These are phyloP conservation scores for Coptodon rendalli DNA, from an alignment of 2,113 vertebrate genomes.

Conservation along the genomic window DNA sequence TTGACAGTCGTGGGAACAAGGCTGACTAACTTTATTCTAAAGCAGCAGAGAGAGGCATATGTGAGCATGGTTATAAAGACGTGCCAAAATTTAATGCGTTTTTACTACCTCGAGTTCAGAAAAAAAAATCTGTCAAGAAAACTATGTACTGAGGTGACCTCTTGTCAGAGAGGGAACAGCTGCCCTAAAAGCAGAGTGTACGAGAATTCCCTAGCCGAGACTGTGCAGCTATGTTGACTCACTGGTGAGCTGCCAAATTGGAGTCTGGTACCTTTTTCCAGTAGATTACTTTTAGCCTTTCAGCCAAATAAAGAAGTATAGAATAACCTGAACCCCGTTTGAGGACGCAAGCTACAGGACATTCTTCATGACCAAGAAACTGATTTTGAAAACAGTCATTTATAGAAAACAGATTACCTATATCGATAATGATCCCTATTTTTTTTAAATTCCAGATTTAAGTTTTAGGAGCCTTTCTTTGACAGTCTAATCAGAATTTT, in stretches of 20 bases:
- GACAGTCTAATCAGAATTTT: neutral
- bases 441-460: neutral
- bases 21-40: neutral
- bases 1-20: neutral
- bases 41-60: neutral
- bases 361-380: neutral
- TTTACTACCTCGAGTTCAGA: neutral
- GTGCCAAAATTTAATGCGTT: neutral
- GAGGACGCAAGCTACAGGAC: neutral
- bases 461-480: neutral
- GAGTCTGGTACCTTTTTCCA: conserved; percentile 4
- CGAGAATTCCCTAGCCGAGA: conserved; percentile 13
- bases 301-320: conserved; percentile 3
- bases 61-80: neutral
- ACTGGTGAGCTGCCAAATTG: conserved; percentile 25
- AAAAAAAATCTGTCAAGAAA: neutral
- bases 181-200: conserved; percentile 27
- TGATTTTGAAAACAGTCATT: neutral
- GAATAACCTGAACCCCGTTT: neutral
- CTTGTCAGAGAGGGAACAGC: conserved; percentile 22
- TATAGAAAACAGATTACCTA: neutral
- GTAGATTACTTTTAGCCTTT: conserved; percentile 21
- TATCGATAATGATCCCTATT: neutral
- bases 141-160: conserved; percentile 18
- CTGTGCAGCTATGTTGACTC: conserved; percentile 23